Percentiles rank a stretch among this genome's conserved stretches.
These are phyloP conservation scores for Euclidia mi DNA, from an alignment of 2,888 invertebrate species.

Conservation along the genomic window DNA sequence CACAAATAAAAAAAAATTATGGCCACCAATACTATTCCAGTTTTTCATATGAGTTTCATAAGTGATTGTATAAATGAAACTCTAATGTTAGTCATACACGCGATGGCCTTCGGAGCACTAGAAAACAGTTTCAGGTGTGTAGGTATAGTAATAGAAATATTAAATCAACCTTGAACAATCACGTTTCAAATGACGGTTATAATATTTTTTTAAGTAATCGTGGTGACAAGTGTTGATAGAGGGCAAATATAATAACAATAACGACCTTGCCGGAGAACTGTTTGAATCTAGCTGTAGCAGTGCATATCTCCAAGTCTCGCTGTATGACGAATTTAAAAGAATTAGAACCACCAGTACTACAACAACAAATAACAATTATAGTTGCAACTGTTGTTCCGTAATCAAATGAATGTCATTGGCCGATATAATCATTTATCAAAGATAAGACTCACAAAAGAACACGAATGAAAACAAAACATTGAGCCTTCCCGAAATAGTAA, in stretches of 20 bases:
- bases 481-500: too few species aligned
- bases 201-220: slow-evolving; percentile 26
- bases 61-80: slow-evolving; percentile 21
- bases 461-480: too few species aligned
- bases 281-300: neutral
- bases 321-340: too few species aligned
- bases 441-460: too few species aligned
- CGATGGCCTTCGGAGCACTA: slow-evolving; percentile 31
- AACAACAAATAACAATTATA: too few species aligned
- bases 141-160: slow-evolving; percentile 40
- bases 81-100: slow-evolving; percentile 17
- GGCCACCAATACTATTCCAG: neutral
- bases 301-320: too few species aligned
- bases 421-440: too few species aligned
- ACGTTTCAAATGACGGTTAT: slow-evolving; percentile 23
- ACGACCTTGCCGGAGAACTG: slow-evolving; percentile 8
- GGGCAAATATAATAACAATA: slow-evolving; percentile 12
- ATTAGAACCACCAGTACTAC: too few species aligned
- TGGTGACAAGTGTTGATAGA: slow-evolving; percentile 14
- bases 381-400: too few species aligned
- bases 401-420: too few species aligned
- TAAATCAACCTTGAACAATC: slow-evolving; percentile 28
- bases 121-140: slow-evolving; percentile 37
- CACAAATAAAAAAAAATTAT: neutral
- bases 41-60: slow-evolving; percentile 3